A percentile compares a stretch with the other conserved stretches of the same genome.
Evolutionary conservation across 2,797 vertebrate genomes (phyloP).

Genomic region (Poecilia picta): DNA sequence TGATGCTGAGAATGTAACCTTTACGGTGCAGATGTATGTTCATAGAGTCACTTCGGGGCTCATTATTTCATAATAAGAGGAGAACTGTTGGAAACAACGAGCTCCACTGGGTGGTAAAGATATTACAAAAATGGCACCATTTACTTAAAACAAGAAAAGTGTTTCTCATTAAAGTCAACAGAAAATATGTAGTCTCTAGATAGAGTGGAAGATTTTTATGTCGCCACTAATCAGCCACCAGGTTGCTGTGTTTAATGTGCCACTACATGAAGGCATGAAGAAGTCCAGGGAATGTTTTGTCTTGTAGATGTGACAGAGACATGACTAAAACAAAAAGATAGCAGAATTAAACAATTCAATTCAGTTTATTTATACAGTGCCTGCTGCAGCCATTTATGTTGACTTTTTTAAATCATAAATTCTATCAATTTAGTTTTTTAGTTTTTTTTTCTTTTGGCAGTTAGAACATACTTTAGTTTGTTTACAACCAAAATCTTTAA

Average conservation of each 20-base stretch:
- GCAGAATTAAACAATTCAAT: neutral
- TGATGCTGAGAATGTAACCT: constrained; percentile 2
- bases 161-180: constrained; percentile 10
- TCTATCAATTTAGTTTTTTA: no score
- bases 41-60: constrained; percentile 26
- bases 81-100: constrained; percentile 9
- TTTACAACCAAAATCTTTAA: no score
- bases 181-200: neutral
- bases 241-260: neutral
- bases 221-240: neutral
- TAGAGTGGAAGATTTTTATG: neutral
- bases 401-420: no score
- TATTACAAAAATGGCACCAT: constrained; percentile 25
- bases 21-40: neutral
- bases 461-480: no score
- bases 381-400: no score
- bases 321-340: neutral
- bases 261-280: neutral
- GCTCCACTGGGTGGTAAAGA: constrained; percentile 8
- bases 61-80: constrained; percentile 24
- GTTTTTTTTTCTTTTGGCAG: no score
- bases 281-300: neutral
- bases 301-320: neutral
- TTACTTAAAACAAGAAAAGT: constrained; percentile 5
- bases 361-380: no score